Percentiles rank a stretch among this genome's conserved stretches.
phyloP scores from a whole-genome alignment of 2,113 vertebrate genomes.

The Bos javanicus region DNA sequence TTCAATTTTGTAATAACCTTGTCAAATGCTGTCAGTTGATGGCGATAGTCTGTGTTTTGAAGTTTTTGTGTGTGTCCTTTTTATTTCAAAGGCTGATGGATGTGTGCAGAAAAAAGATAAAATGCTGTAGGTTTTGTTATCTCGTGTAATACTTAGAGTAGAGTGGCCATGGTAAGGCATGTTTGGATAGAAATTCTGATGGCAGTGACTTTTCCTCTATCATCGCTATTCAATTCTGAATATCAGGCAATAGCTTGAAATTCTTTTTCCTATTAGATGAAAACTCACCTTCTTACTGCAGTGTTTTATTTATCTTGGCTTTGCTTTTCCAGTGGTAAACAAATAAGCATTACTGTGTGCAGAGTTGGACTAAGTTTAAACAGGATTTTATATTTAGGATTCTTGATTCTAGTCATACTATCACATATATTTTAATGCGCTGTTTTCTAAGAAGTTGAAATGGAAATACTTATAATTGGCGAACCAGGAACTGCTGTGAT shows the following conservation, averaged over 20 bases:
- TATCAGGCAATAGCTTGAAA: conserved; percentile 55
- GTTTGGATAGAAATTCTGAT: conserved; percentile 54
- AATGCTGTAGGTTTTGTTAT: background rate
- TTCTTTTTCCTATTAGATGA: conserved; percentile 61
- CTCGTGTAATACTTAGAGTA: conserved; percentile 33
- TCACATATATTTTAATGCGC: background rate
- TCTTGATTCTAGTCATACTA: background rate
- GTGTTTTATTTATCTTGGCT: conserved; percentile 42
- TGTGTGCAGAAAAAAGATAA: conserved; percentile 6
- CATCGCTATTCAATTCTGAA: conserved; percentile 52
- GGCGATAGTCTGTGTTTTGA: background rate
- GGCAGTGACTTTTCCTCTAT: background rate
- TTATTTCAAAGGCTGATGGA: background rate
- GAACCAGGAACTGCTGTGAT: background rate
- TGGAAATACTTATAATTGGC: background rate
- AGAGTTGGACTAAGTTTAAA: conserved; percentile 27
- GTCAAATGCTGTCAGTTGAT: background rate
- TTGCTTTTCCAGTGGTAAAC: conserved; percentile 49
- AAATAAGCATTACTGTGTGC: conserved; percentile 60
- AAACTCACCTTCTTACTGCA: conserved; percentile 55
- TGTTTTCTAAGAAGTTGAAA: conserved; percentile 40
- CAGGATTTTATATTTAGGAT: background rate
- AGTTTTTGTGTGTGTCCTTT: background rate
- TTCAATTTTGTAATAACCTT: conserved; percentile 14
- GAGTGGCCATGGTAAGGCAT: conserved; percentile 46